These are phyloP conservation scores for Charanyca ferruginea DNA, from an alignment of 2,888 invertebrate genomes.

Conservation along the genomic window DNA sequence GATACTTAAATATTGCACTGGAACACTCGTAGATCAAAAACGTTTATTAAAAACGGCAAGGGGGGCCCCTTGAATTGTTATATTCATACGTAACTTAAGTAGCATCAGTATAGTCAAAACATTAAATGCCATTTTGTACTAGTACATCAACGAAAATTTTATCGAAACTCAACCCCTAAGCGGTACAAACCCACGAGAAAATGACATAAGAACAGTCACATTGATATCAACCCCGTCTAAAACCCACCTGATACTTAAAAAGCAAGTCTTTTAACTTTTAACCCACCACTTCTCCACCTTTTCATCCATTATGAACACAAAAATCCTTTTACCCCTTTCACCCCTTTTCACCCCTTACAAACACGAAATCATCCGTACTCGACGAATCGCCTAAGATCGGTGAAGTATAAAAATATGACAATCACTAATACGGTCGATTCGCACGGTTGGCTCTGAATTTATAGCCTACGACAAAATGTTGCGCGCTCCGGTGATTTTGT, in stretches of 20 bases:
- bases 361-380: conserved; percentile 42
- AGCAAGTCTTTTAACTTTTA: background rate
- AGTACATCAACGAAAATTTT: too few relatives aligned
- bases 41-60: too few relatives aligned
- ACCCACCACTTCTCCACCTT: background rate
- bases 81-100: too few relatives aligned
- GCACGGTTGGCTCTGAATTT: conserved; percentile 45
- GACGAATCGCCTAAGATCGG: conserved; percentile 26
- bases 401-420: conserved; percentile 55
- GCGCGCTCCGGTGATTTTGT: conserved; percentile 27
- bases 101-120: too few relatives aligned
- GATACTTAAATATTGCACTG: too few relatives aligned
- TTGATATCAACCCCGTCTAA: background rate
- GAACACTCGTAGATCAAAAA: too few relatives aligned
- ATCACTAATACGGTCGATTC: conserved; percentile 48
- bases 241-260: background rate
- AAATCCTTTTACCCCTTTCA: conserved; percentile 23
- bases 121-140: too few relatives aligned
- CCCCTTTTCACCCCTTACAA: conserved; percentile 8
- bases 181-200: too few relatives aligned
- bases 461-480: conserved; percentile 46
- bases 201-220: too few relatives aligned
- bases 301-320: conserved; percentile 22
- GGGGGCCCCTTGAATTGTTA: too few relatives aligned
- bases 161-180: background rate